phyloP scores from a whole-genome alignment of 2,888 invertebrate genomes.

The Cephus pulcher region DNA sequence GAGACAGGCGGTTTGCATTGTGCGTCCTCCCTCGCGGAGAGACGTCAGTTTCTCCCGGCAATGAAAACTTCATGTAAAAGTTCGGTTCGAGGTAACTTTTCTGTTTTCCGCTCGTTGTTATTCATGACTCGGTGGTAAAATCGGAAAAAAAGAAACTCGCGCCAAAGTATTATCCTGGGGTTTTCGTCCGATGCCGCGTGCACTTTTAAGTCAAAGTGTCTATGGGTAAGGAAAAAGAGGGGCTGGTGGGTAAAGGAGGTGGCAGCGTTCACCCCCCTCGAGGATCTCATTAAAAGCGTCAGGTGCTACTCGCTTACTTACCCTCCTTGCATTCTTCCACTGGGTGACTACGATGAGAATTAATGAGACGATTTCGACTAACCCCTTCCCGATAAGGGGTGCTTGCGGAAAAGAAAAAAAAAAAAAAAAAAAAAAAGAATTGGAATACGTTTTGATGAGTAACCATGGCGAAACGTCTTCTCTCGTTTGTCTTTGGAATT shows the following conservation, averaged over 20 bases:
- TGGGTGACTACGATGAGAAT: slow-evolving; percentile 13
- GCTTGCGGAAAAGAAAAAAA: neutral
- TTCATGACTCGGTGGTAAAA: slow-evolving; percentile 55
- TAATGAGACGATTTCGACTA: slow-evolving; percentile 43
- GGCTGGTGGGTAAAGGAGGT: slow-evolving; percentile 22
- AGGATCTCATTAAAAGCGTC: slow-evolving; percentile 55
- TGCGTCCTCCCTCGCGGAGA: slow-evolving; percentile 17
- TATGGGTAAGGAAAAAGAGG: neutral
- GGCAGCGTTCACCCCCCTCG: slow-evolving; percentile 26
- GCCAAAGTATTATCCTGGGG: slow-evolving; percentile 47
- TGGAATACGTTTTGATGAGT: neutral
- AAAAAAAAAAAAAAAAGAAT: slow-evolving; percentile 25
- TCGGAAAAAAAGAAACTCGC: slow-evolving; percentile 39
- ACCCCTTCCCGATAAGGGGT: slow-evolving; percentile 36
- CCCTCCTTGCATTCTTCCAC: neutral
- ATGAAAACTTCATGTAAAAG: slow-evolving; percentile 31
- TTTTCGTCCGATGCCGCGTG: slow-evolving; percentile 43
- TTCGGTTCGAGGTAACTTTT: slow-evolving; percentile 42
- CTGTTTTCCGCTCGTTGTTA: slow-evolving; percentile 57
- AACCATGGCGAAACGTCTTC: neutral
- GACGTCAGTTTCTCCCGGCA: slow-evolving; percentile 26
- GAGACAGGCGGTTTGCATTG: slow-evolving; percentile 15
- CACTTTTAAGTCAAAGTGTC: slow-evolving; percentile 45
- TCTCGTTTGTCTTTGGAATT: neutral
- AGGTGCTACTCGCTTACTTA: slow-evolving; percentile 43